Evolutionary conservation across 2,113 vertebrate species (phyloP), one percentile per base, ranked within the genome.

Genomic region (Podiceps cristatus): DNA sequence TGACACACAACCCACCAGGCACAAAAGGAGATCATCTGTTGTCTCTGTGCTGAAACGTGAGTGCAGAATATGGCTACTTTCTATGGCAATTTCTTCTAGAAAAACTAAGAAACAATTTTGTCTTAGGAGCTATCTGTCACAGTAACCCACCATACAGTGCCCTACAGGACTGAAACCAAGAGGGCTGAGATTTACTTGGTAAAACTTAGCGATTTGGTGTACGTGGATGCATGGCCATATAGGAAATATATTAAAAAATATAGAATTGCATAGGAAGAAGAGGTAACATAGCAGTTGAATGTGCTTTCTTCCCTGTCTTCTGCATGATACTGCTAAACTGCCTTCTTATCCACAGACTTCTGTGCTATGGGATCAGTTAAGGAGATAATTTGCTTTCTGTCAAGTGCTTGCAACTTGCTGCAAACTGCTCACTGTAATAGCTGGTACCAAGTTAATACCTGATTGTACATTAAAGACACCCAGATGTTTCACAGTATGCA

Each of bases 1-100:
- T 53, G 71, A 50, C 22, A 59, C 52, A 10, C 2, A 85, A 37
- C 4, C 0, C 2, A 14, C 5, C 8, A 67, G 18, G 20, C 16
- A 67, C 37, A 58, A 86, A 63, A 63, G 24, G 14, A 56, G 19
- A 47, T 20, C 33, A 62, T 7, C 0, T 2, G 4, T 22, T 66
- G 42, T 63, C 74, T 86, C 37, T 2, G 0, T 0, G 0, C 47
- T 71, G 45, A 77, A 86, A 88, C 0, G 0, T 19, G 25, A 69
- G 4, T 37, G 33, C 7, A 45, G 82, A 79, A n/a, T 18, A 49
- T 5, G 56, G 17, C 29, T 62, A 24, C 10, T 58, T 79, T 63
- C 35, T 40, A 5, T 13, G 10, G n/a, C 23, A 24, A 5, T 63
- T 87, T 52, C 23, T 44, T 44, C 52, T 5, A 63, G 29, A 80